Percentiles rank a stretch among this genome's conserved stretches.
These are phyloP conservation scores for Drosophila macrothrix DNA, from an alignment of 2,888 invertebrate genomes.

Conservation along the genomic window DNA sequence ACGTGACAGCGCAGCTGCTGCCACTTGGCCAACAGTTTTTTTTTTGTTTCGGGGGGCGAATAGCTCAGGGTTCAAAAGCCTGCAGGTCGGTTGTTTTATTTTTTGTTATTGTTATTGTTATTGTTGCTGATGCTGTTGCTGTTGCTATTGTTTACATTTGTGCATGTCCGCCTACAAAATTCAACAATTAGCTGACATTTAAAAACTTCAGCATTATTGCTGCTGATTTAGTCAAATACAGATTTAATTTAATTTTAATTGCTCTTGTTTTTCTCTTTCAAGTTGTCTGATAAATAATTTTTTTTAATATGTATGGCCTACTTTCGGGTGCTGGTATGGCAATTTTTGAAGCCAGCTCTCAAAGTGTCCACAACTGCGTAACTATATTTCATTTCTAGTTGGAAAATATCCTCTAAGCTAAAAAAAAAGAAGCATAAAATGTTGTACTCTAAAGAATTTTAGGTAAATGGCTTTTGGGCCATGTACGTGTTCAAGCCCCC, in stretches of 20 bases:
- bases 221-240: constrained; percentile 26
- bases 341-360: neutral
- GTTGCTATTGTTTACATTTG: constrained; percentile 30
- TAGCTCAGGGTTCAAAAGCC: constrained; percentile 34
- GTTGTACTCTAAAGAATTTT: constrained; percentile 29
- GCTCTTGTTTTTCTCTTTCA: constrained; percentile 22
- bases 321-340: constrained; percentile 20
- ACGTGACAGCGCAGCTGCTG: constrained; percentile 40
- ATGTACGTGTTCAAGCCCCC: constrained; percentile 24
- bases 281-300: neutral
- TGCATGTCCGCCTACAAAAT: constrained; percentile 25
- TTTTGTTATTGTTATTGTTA: constrained; percentile 16
- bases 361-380: neutral
- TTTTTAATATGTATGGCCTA: constrained; percentile 12
- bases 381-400: constrained; percentile 16
- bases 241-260: constrained; percentile 47
- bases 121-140: constrained; percentile 40
- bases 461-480: constrained; percentile 25
- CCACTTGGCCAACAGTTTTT: constrained; percentile 22
- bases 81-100: constrained; percentile 17
- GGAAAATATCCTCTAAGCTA: neutral
- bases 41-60: constrained; percentile 2
- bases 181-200: constrained; percentile 25
- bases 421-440: constrained; percentile 4
- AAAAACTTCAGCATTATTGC: neutral